Conservation (phyloP, 2,797 vertebrate species). For the Dromococcyx pavoninus region DNA sequence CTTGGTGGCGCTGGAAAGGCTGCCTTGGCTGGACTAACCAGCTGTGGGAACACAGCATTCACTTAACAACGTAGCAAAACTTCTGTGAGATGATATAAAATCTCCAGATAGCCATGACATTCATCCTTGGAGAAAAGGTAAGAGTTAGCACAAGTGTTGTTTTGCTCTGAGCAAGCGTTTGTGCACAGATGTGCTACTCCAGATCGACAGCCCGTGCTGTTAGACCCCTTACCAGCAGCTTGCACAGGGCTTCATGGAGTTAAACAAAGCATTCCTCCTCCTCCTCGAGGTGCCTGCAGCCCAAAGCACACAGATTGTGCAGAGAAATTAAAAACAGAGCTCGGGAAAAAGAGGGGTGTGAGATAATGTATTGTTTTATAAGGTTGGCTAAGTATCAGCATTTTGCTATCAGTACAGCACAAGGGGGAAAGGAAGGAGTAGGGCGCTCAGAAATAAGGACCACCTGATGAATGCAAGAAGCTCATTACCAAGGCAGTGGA, state of each 20-base stretch:
- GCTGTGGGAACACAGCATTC: not conserved
- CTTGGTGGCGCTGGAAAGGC: not conserved
- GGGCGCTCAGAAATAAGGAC: not conserved
- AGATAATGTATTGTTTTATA: not conserved
- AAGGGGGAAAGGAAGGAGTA: not conserved
- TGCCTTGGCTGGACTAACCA: not conserved
- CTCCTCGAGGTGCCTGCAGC: not conserved
- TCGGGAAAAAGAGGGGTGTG: not conserved
- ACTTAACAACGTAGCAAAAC: not conserved
- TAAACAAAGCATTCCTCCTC: not conserved
- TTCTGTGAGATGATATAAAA: not conserved
- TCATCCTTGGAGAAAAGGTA: not conserved
- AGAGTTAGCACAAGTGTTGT: not conserved
- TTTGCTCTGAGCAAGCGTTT: not conserved
- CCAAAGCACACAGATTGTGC: not conserved
- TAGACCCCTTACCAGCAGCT: not conserved
- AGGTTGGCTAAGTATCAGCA: rapidly evolving
- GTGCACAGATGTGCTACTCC: not conserved
- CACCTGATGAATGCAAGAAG: not conserved
- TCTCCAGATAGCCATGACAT: not conserved
- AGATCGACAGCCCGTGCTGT: not conserved
- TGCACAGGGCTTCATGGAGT: not conserved
- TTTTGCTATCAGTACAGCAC: not conserved
- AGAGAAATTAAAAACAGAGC: slow-evolving; percentile 10
- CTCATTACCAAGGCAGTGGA: not conserved